Evolutionary conservation across 2,113 vertebrate genomes (phyloP), one percentile per base, ranked within the genome.

Genomic region (Psephotus haematonotus): DNA sequence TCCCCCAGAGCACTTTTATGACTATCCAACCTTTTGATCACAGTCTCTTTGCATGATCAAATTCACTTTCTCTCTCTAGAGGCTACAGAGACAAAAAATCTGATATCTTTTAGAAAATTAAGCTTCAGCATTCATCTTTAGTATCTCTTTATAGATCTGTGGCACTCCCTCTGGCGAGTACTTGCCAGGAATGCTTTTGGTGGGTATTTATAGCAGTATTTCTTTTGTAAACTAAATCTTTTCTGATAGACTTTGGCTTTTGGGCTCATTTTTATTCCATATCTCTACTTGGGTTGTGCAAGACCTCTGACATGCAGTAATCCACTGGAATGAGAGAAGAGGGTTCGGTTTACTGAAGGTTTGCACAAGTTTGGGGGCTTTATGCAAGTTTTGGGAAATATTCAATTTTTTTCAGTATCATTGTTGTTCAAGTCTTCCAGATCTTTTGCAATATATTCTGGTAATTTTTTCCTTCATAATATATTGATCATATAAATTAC

Each of bases 131-230:
- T 97, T 94, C 71, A 43, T 87, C 82, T 95, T 92, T 28, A 39
- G 17, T 97, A 97, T 97, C 88, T 85, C 31, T 68, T 93, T 82
- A 44, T 86, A 63, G 49, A 96, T 96, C 95, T 87, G 70, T 95
- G 82, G 68, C 91, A 90, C 90, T 97, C 67, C 92, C 72, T 96
- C 82, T 88, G 47, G 52, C 94, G 52, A 83, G 22, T 70, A 63
- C 50, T 95, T 96, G 82, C 88, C 84, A 96, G 72, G 92, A 96
- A 95, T 95, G 63, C 65, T 69, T 97, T 96, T 81, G 5, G 0
- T 94, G 86, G 69, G 39, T 94, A 96, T 96, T 97, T 97, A 90
- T 97, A 96, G 86, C 44, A 87, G 31, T 63, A 39, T 84, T 92
- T 88, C 83, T 83, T 91, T 86, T 68, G 19, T 50, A 87, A 89